Evolutionary conservation across 2,888 invertebrate genomes (phyloP), one percentile per base, ranked within the genome.

Genomic region (Napeogenes sylphis): DNA sequence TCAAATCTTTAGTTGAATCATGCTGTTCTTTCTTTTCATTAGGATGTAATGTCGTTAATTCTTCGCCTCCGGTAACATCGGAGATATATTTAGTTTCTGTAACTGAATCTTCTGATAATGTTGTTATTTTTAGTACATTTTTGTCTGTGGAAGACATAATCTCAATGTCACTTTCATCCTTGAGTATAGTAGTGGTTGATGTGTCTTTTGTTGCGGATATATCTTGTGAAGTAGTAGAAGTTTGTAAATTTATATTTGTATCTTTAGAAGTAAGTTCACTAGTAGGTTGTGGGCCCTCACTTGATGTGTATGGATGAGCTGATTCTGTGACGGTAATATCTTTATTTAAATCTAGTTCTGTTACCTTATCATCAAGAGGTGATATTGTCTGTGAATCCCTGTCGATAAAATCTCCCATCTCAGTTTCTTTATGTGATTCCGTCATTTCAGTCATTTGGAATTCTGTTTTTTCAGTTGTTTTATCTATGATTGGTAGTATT

Each of bases 401-500:
- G 3, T 42, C 42, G 8, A 38, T n/a, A 55, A 45, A 45, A 38
- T 51, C 53, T 14, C 42, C 10, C 45, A 61, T 46, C 14, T 64
- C 64, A 35, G 30, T 58, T 35, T 64, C 55, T 30, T 54, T 57
- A 14, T 2, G n/a, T 46, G 8, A 45, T 14, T 63, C 61, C 30
- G 56, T 47, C 33, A 13, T 60, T 53, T 68, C 62, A 35, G 64
- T 65, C 14, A 42, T 42, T 42, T 42, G 21, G 21, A 21, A 21
- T 14, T 63, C 61, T 32, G 56, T 46, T 38, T 14, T 60, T 51
- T 68, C 62, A 35, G 64, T 65, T 21, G 10, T 42, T 42, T 42
- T 12, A 42, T 57, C 55, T 54, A 61, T 38, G 55, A 61, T 59
- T 38, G 68, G 60, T 57, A 55, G 62, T 61, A 58, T 61, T 55